Evolutionary conservation across 2,113 vertebrate species (phyloP).

Genomic region (Tichodroma muraria): DNA sequence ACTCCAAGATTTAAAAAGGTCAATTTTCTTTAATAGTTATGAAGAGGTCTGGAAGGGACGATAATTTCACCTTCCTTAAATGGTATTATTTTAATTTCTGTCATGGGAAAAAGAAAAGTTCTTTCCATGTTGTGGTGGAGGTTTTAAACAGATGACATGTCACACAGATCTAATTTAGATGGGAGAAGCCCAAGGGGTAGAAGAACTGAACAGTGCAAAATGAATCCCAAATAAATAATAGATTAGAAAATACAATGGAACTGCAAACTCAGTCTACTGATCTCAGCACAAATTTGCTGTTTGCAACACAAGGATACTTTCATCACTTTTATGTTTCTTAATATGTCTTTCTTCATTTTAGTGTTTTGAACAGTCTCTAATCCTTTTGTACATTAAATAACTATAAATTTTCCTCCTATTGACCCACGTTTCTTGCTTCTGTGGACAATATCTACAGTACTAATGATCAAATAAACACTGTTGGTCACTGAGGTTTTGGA

Average conservation of each 20-base stretch:
- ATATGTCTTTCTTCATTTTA: not conserved
- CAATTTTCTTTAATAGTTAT: not conserved
- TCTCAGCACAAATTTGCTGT: not conserved
- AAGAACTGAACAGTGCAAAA: constrained; percentile 26
- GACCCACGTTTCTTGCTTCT: not conserved
- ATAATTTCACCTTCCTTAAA: constrained; percentile 24
- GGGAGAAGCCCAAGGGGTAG: constrained; percentile 30
- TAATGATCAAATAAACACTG: not conserved
- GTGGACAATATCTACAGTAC: not conserved
- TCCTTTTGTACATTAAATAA: not conserved
- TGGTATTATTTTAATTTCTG: constrained; percentile 33
- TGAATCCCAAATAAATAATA: constrained; percentile 49
- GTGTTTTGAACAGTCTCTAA: not conserved
- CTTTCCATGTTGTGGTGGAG: not conserved
- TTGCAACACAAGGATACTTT: not conserved
- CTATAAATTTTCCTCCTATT: not conserved
- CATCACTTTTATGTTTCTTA: not conserved
- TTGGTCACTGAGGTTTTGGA: not conserved
- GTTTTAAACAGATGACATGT: constrained; percentile 13
- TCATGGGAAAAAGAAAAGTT: not conserved
- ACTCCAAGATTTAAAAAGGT: not conserved
- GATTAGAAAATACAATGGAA: constrained; percentile 45
- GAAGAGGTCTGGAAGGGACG: not conserved
- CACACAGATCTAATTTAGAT: constrained; percentile 28
- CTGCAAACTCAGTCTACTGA: constrained; percentile 7